Percentiles rank a stretch among this genome's conserved stretches.
Conservation (phyloP, 1,140 invertebrate species). For the Apis mellifera region Amel_HAv3.1 CM009939.2:10252501-10253000, state of each 20-base stretch:
- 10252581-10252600: no score
- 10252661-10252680: neutral
- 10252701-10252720: no score
- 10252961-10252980: neutral
- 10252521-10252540: no score
- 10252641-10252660: neutral
- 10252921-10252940: neutral
- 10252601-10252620: no score
- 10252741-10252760: neutral
- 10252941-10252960: neutral
- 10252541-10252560: no score
- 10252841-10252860: constrained; percentile 52
- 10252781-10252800: neutral
- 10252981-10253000: neutral
- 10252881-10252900: neutral
- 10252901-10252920: no score
- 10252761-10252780: neutral
- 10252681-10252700: no score
- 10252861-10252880: neutral
- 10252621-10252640: no score
- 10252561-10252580: no score
- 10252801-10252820: constrained; percentile 10
- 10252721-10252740: neutral
- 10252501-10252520: no score
- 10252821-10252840: no score